Base-by-base conservation (phyloP, 1,140 invertebrate species). In the Anthonomus grandis region DNA sequence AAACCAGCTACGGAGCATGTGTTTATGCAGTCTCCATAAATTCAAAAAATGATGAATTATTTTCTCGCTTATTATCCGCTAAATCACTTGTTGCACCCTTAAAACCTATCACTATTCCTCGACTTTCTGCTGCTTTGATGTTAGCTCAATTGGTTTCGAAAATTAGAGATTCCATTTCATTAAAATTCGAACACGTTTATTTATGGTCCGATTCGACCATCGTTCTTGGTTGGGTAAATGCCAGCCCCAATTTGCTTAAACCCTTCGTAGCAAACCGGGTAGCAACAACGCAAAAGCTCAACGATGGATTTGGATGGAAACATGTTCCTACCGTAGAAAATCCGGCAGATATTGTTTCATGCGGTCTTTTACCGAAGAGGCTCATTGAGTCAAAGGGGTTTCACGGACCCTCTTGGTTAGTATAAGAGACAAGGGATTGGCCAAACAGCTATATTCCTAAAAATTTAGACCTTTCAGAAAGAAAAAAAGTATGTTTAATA, bases 81-180 rank as follows among this genome's bases (percentile, higher is more conserved):
- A n/a, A n/a, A n/a, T n/a, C n/a, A n/a, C n/a, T n/a, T n/a, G n/a
- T n/a, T n/a, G n/a, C n/a, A n/a, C n/a, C n/a, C n/a, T n/a, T n/a
- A 24, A 68, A 69, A 70, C 8, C 65, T 65, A 2, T 46, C 64
- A 41, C 44, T 72, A 13, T n/a, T n/a, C n/a, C n/a, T n/a, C 68
- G 69, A 41, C 42, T 70, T 9, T 65, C 52, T 47, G 57, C 39
- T 6, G 67, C 65, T n/a, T 3, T 55, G 4, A 23, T 69, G 12
- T 44, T 64, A 13, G 37, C 64, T 5, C 22, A 52, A 38, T 42
- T 62, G 18, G 19, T 61, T 15, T 22, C 59, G 19, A 51, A 44
- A n/a, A 18, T 38, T 6, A 8, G 6, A 31, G 27, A 6, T 8
- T 31, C 27, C 6, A n/a, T 31, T n/a, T 8, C 6, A 8, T 8